Evolutionary conservation across 2,113 vertebrate genomes (phyloP), one percentile per base, ranked within the genome.

Genomic region (Atlantisia rogersi): DNA sequence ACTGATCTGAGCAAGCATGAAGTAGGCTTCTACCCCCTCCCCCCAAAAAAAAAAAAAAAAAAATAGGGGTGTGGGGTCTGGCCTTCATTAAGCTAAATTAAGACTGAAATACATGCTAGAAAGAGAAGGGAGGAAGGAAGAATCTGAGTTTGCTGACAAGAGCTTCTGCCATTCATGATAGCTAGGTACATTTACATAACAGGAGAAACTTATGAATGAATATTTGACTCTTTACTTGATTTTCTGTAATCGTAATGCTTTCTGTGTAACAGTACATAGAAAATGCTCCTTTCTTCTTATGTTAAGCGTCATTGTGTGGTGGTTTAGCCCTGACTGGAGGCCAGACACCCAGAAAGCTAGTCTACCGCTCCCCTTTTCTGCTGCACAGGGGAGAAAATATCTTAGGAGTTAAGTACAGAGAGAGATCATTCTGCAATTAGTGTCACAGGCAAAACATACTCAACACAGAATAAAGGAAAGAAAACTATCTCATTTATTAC

Each of bases 51-150:
- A 22, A 44, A 46, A 42, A 65, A 56, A 73, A n/a, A 29, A 55
- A 55, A 29, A 55, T 29, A 35, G 29, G 14, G 1, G 2, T 32
- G 13, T 20, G 31, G 81, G 9, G 0, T 2, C 8, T 29, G 4
- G 18, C 75, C 11, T 62, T 4, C 10, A 29, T n/a, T 26, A 85
- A 42, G 24, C 2, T 85, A 40, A 62, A 10, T 28, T 32, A 60
- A 26, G 28, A 67, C 11, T 55, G 12, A 68, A 67, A 12, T 59
- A 55, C 2, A 6, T 40, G 1, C 22, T 75, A 9, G 11, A 76
- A 15, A 37, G 9, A 56, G 15, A 87, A 68, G 18, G 7, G 7
- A 32, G 5, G 9, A 10, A 73, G 18, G 6, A 91, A 62, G 7
- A 55, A 17, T 1, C 40, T 11, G 42, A 8, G 32, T 6, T 40